These are phyloP conservation scores for Gavia stellata DNA, from an alignment of 2,113 vertebrate genomes.

Conservation along the genomic window DNA sequence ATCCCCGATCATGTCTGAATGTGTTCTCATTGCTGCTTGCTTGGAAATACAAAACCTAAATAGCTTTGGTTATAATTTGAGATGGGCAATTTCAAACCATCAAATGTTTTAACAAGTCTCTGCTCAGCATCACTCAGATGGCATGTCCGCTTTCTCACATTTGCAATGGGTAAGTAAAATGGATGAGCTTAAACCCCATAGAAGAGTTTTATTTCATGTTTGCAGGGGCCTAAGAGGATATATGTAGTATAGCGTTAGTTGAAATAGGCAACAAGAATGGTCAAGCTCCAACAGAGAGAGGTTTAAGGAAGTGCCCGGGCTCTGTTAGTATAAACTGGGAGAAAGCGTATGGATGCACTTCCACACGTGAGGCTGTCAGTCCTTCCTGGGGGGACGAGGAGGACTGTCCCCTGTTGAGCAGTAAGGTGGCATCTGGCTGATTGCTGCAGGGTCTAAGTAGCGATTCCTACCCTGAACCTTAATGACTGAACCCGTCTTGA, in stretches of 20 bases:
- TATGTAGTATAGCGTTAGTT: not conserved
- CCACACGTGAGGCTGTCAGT: not conserved
- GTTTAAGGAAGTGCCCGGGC: not conserved
- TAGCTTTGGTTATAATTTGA: not conserved
- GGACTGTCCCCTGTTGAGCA: not conserved
- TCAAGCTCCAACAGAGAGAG: not conserved
- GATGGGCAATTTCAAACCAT: not conserved
- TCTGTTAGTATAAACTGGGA: not conserved
- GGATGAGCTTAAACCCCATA: not conserved
- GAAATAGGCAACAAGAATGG: too few species aligned
- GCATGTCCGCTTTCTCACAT: fast-evolving
- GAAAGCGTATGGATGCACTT: fast-evolving
- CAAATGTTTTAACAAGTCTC: not conserved
- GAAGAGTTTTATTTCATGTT: not conserved
- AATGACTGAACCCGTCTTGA: not conserved
- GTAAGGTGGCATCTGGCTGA: not conserved
- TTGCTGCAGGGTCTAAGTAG: not conserved
- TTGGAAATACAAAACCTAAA: not conserved
- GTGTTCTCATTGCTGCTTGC: not conserved
- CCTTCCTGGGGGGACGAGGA: not conserved
- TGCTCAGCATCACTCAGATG: not conserved
- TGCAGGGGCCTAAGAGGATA: not conserved
- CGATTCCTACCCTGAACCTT: not conserved
- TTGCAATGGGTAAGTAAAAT: not conserved
- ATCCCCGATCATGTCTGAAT: not conserved